phyloP scores from a whole-genome alignment of 2,797 vertebrate genomes.

The Hoplostethus mediterraneus region DNA sequence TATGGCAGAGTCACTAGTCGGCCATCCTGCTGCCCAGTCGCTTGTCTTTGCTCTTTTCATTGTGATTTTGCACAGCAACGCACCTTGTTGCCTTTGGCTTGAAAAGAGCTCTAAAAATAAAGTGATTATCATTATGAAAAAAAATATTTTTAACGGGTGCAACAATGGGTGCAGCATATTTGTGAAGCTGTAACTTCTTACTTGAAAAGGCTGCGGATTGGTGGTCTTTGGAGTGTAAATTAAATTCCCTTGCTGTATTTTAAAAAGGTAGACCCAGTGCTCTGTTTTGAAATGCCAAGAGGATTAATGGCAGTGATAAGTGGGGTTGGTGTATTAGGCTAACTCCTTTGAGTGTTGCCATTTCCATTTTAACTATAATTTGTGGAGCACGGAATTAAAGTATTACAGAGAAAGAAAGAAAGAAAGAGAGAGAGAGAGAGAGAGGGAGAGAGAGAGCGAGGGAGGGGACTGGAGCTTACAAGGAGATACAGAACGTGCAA shows the following conservation, averaged over 20 bases:
- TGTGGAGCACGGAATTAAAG: conserved; percentile 53
- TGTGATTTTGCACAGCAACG: neutral
- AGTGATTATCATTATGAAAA: too few species aligned
- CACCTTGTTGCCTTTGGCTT: neutral
- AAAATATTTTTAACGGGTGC: neutral
- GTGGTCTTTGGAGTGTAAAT: conserved; percentile 57
- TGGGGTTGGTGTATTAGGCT: conserved; percentile 59
- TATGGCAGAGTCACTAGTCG: too few species aligned
- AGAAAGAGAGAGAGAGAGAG: conserved; percentile 21
- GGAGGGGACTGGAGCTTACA: conserved; percentile 3
- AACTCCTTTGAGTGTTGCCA: conserved; percentile 67
- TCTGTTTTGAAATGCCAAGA: conserved; percentile 71
- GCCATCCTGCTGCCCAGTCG: neutral
- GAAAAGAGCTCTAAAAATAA: conserved; percentile 5
- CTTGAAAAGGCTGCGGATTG: conserved; percentile 30
- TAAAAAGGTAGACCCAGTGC: conserved; percentile 36
- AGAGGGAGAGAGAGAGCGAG: neutral
- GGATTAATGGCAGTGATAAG: conserved; percentile 71
- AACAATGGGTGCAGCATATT: neutral
- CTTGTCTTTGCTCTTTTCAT: neutral
- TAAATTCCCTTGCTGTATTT: conserved; percentile 49
- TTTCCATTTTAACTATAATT: conserved; percentile 60
- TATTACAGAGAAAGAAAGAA: conserved; percentile 49
- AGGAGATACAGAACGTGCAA: conserved; percentile 16
- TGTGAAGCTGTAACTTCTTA: conserved; percentile 18